Percentiles rank a stretch among this genome's conserved stretches.
These are phyloP conservation scores for Chlorops oryzae DNA, from an alignment of 1,140 invertebrate species.

Conservation along the genomic window DNA sequence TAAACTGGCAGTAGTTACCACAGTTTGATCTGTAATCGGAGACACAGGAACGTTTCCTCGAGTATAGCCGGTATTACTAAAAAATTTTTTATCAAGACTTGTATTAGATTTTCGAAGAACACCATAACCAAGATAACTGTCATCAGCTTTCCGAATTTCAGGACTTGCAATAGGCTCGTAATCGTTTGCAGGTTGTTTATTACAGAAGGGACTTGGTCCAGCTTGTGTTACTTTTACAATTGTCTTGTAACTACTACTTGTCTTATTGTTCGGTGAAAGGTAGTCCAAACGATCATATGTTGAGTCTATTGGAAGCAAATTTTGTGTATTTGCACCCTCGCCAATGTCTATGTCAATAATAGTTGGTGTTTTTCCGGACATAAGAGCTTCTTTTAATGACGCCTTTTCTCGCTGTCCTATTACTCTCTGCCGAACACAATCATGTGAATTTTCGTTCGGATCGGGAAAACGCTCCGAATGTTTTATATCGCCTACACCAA, in stretches of 20 bases:
- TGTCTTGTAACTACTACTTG: slow-evolving; percentile 61
- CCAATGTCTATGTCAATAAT: slow-evolving; percentile 43
- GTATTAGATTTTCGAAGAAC: slow-evolving; percentile 63
- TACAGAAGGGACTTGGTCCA: no score
- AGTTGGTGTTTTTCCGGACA: slow-evolving; percentile 22
- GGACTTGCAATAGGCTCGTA: slow-evolving; percentile 43
- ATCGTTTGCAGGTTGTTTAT: slow-evolving; percentile 29
- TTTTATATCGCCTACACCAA: slow-evolving; percentile 64
- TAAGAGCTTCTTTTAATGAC: slow-evolving; percentile 24
- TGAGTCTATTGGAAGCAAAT: slow-evolving; percentile 33
- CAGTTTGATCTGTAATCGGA: slow-evolving; percentile 19
- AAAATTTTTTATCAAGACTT: slow-evolving; percentile 26
- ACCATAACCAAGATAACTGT: slow-evolving; percentile 71
- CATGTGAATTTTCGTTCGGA: no score
- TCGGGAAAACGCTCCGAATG: slow-evolving; percentile 61
- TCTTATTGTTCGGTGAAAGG: slow-evolving; percentile 66
- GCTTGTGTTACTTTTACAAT: slow-evolving; percentile 53
- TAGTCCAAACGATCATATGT: slow-evolving; percentile 74
- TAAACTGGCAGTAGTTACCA: slow-evolving; percentile 34
- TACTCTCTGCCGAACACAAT: slow-evolving; percentile 43
- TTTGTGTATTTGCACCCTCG: slow-evolving; percentile 19
- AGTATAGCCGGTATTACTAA: slow-evolving; percentile 11
- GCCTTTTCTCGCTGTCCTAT: slow-evolving; percentile 41
- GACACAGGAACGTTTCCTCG: slow-evolving; percentile 4
- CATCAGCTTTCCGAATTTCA: slow-evolving; percentile 63